Percentiles rank a stretch among this genome's conserved stretches.
phyloP scores from a whole-genome alignment of 1,140 invertebrate species.

The Zophobas atratus region DNA sequence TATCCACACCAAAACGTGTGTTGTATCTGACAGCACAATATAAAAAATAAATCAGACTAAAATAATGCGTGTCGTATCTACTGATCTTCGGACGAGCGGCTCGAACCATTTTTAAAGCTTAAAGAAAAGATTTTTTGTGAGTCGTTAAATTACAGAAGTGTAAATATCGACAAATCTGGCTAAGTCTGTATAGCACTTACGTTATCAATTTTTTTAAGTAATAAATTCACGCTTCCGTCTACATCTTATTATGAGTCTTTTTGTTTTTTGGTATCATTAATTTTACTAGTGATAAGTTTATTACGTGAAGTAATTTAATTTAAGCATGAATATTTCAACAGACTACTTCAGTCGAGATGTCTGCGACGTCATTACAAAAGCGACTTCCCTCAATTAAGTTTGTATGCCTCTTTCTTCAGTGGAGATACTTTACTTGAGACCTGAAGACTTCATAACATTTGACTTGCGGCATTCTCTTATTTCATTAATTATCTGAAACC shows the following conservation, averaged over 20 bases:
- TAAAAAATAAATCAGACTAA: constrained; percentile 39
- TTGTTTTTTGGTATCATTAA: constrained; percentile 12
- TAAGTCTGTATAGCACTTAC: no score
- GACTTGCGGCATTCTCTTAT: constrained; percentile 21
- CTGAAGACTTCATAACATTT: constrained; percentile 24
- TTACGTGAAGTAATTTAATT: constrained; percentile 16
- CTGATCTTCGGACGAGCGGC: constrained; percentile 45
- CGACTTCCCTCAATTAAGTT: constrained; percentile 21
- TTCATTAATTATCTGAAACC: constrained; percentile 19
- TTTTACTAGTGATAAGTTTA: constrained; percentile 17
- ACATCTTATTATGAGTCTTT: neutral
- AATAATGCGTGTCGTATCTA: constrained; percentile 51
- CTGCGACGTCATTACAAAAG: constrained; percentile 22
- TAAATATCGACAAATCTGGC: no score
- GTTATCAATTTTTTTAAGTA: no score
- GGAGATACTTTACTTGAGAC: constrained; percentile 19
- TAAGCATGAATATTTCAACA: constrained; percentile 20
- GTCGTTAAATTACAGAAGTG: no score
- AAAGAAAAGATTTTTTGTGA: constrained; percentile 13
- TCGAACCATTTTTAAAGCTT: constrained; percentile 37
- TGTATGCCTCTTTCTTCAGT: constrained; percentile 10
- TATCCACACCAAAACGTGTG: constrained; percentile 10
- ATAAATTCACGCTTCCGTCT: no score
- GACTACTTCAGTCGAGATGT: constrained; percentile 20
- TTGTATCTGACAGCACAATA: neutral